phyloP scores from a whole-genome alignment of 1,140 invertebrate species.

The Drosophila lowei region DNA sequence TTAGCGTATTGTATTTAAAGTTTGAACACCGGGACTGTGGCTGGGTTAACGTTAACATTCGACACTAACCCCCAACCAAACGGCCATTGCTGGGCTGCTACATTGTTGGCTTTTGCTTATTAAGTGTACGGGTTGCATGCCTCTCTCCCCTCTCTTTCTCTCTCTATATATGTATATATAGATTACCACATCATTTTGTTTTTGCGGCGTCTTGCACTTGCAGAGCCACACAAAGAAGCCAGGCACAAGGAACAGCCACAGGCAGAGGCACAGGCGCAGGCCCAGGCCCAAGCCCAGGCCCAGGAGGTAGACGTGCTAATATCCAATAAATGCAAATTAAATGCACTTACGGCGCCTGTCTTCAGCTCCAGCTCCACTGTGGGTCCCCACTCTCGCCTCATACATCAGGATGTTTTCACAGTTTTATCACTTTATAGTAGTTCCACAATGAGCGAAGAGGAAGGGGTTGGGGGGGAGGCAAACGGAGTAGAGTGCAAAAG shows the following conservation, averaged over 20 bases:
- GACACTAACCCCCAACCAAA: constrained; percentile 7
- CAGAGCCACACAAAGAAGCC: background rate
- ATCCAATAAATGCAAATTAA: constrained; percentile 78
- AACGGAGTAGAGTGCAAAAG: no score
- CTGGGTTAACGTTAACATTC: constrained; percentile 3
- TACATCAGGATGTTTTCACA: constrained; percentile 57
- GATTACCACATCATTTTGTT: constrained; percentile 58
- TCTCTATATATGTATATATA: constrained; percentile 6
- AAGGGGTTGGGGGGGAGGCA: no score
- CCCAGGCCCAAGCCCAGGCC: background rate
- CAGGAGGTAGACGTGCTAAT: constrained; percentile 40
- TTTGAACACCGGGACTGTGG: constrained; percentile 15
- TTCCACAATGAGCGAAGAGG: constrained; percentile 18
- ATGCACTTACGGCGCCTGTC: constrained; percentile 52
- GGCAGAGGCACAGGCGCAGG: background rate
- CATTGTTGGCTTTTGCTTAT: constrained; percentile 52
- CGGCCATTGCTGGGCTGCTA: constrained; percentile 6
- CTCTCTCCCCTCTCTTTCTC: constrained; percentile 9
- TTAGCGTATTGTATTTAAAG: constrained; percentile 55
- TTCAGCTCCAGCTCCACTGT: background rate
- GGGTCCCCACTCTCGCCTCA: constrained; percentile 8
- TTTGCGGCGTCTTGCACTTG: constrained; percentile 48
- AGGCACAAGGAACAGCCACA: background rate
- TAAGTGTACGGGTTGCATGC: constrained; percentile 40
- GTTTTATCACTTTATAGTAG: constrained; percentile 65